These are phyloP conservation scores for Bibio marci DNA, from an alignment of 2,888 invertebrate genomes.

Conservation along the genomic window DNA sequence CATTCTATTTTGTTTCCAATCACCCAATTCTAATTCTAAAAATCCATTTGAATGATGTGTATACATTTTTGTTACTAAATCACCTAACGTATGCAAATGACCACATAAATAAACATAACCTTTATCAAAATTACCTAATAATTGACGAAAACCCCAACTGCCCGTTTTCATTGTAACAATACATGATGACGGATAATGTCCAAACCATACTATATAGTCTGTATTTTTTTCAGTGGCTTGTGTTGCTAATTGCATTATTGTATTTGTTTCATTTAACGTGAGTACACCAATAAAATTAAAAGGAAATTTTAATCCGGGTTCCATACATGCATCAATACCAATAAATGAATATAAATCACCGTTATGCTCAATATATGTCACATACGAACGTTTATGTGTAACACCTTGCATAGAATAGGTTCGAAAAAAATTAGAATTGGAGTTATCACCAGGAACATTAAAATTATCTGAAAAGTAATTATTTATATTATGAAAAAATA, in stretches of 20 bases:
- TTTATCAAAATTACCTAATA: slow-evolving; percentile 40
- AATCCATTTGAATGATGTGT: slow-evolving; percentile 66
- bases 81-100: slow-evolving; percentile 73
- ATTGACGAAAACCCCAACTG: slow-evolving; percentile 32
- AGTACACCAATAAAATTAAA: slow-evolving; percentile 79
- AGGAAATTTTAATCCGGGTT: slow-evolving; percentile 71
- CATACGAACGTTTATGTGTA: slow-evolving; percentile 52
- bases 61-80: slow-evolving; percentile 68
- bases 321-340: slow-evolving; percentile 71
- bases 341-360: slow-evolving; percentile 62
- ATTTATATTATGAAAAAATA: background rate
- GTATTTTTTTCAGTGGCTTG: slow-evolving; percentile 33
- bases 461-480: slow-evolving; percentile 59
- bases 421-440: slow-evolving; percentile 56
- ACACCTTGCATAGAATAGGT: slow-evolving; percentile 67
- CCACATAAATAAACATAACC: slow-evolving; percentile 74
- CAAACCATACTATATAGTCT: slow-evolving; percentile 61
- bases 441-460: slow-evolving; percentile 51
- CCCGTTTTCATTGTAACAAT: slow-evolving; percentile 43
- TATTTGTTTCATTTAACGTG: slow-evolving; percentile 36
- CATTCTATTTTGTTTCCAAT: slow-evolving; percentile 85
- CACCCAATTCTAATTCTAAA: slow-evolving; percentile 75
- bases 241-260: slow-evolving; percentile 37
- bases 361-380: slow-evolving; percentile 35
- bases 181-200: slow-evolving; percentile 83